Base-by-base conservation (phyloP, 2,113 vertebrate species). In the Aythya baeri region DNA sequence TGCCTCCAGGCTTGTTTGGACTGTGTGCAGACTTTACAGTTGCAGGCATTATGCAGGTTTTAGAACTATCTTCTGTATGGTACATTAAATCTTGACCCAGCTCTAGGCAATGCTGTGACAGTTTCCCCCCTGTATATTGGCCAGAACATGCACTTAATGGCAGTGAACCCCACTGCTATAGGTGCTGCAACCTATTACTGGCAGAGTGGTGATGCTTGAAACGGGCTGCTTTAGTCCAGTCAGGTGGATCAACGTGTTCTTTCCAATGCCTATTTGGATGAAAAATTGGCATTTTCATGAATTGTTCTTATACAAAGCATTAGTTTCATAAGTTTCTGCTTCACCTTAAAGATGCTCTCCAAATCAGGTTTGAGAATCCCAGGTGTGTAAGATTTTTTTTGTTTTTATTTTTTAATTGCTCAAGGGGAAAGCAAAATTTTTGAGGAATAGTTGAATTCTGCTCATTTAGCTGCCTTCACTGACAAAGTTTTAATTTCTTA, bases 351-450 rank as follows among this genome's bases (percentile, higher is more conserved):
- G 44, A 55, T 8, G 38, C 58, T n/a, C 29, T 9, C 9, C 29
- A 20, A 54, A 17, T 5, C 32, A 38, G 46, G 5, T 26, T 36
- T 65, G 54, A 29, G 43, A 29, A 57, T 61, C 46, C 49, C 43
- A 36, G 6, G 18, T 2, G 17, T 21, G 17, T 2, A 31, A 17
- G 9, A 4, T 7, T 2, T 29, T 38, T 44, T 44, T 44, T 50
- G 49, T 13, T 50, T 50, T 50, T 50, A 29, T 55, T 31, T 55
- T 41, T 41, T 65, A 29, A 2, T 2, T 55, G 46, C 31, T 67
- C 0, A 0, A 58, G n/a, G 66, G 58, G 31, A 41, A 79, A 26
- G 3, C 0, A 26, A 8, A 83, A 22, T 20, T 10, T 63, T 57
- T 65, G 67, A 46, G n/a, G 54, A 70, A 46, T 59, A 83, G 70